These are phyloP conservation scores for Reticulitermes speratus DNA, from an alignment of 1,140 invertebrate species.

Conservation along the genomic window DNA sequence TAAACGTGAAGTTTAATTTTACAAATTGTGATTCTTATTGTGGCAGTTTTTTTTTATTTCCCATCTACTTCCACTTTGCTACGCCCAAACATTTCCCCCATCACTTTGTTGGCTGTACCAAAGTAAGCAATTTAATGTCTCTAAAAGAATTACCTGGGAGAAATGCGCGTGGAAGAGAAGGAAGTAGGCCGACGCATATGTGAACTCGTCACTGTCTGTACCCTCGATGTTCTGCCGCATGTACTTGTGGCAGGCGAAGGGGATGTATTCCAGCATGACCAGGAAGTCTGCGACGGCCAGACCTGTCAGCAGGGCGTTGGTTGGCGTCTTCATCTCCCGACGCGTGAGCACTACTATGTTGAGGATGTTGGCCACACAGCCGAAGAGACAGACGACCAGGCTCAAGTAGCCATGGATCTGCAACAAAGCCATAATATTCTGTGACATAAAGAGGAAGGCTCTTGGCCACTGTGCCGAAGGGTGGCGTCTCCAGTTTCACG, in stretches of 20 bases:
- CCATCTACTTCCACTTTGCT: too few relatives aligned
- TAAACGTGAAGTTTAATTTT: too few relatives aligned
- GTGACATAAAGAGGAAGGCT: background rate
- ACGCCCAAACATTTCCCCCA: too few relatives aligned
- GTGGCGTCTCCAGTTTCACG: too few relatives aligned
- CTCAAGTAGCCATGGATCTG: constrained; percentile 69
- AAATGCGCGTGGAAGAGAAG: constrained; percentile 84
- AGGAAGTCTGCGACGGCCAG: constrained; percentile 89
- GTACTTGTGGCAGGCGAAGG: constrained; percentile 80
- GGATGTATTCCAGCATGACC: constrained; percentile 92
- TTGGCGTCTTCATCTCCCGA: constrained; percentile 85
- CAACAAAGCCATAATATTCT: background rate
- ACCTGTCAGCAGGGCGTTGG: constrained; percentile 85
- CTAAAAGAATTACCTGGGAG: constrained; percentile 28
- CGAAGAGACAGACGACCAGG: constrained; percentile 83
- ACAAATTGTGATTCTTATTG: too few relatives aligned
- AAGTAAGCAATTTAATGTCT: too few relatives aligned
- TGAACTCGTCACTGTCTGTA: constrained; percentile 55
- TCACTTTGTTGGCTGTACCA: too few relatives aligned
- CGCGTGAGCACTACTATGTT: constrained; percentile 94
- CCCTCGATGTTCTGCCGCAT: constrained; percentile 48
- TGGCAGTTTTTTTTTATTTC: too few relatives aligned
- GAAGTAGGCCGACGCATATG: constrained; percentile 77
- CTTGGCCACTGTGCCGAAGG: background rate
- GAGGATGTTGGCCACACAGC: constrained; percentile 87